phyloP scores from a whole-genome alignment of 2,888 invertebrate species.

The Eupithecia dodoneata region DNA sequence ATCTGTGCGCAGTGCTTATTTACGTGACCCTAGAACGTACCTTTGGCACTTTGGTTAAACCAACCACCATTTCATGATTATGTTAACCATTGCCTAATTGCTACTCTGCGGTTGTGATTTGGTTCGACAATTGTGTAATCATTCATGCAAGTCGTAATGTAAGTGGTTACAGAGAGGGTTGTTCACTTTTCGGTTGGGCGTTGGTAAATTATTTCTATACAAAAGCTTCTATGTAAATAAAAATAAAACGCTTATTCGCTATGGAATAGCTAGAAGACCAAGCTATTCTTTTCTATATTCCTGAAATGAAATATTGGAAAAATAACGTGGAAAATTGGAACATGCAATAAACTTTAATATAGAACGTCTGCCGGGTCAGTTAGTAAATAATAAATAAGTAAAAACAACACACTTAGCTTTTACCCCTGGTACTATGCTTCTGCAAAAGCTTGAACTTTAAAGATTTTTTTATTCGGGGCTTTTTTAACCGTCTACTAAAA shows the following conservation, averaged over 20 bases:
- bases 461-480: not conserved
- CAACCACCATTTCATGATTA: constrained; percentile 11
- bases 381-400: not conserved
- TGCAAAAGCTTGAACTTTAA: not conserved
- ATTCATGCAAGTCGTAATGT: constrained; percentile 13
- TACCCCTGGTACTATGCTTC: not conserved
- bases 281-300: not conserved
- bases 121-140: constrained; percentile 23
- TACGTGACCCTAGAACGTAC: not conserved
- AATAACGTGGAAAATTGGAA: not conserved
- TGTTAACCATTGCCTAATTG: constrained; percentile 19
- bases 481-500: not conserved
- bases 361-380: not conserved
- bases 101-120: constrained; percentile 22
- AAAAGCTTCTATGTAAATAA: not conserved
- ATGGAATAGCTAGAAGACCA: not conserved
- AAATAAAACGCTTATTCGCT: not conserved
- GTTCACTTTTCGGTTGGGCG: constrained; percentile 5
- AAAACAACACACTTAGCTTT: not conserved
- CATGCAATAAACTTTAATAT: not conserved
- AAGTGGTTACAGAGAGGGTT: constrained; percentile 7
- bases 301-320: not conserved
- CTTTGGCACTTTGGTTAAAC: constrained; percentile 11
- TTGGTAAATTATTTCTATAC: not conserved
- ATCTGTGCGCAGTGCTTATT: not conserved